Evolutionary conservation across 2,113 vertebrate genomes (phyloP), one percentile per base, ranked within the genome.

Genomic region (Platanista minor): DNA sequence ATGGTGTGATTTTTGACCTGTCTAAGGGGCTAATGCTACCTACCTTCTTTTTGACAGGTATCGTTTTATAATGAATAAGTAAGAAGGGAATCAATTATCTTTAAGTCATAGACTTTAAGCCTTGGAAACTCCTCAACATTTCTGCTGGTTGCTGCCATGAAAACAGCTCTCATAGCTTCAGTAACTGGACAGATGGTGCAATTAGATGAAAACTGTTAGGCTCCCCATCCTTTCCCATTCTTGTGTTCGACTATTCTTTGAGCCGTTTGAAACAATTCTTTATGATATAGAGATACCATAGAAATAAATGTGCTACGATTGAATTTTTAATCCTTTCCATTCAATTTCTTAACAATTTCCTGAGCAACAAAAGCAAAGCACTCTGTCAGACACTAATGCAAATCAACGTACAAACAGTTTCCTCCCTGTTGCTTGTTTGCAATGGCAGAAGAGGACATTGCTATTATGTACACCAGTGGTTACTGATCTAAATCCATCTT

Each of bases 131-230:
- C 54, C 59, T 81, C 64, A 69, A 74, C 69, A 78, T 93, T 75
- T 82, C 81, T 93, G 39, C 33, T 36, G 20, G 20, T 36, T 78
- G 66, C 21, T 90, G 25, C 36, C 71, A 77, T 66, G 83, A 85
- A 90, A 97, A 88, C 33, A 88, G 31, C 43, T 94, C 64, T 90
- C 66, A 86, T 62, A 88, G 52, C 81, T 80, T 75, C 15, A 82
- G 64, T 77, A 71, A 78, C 57, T 66, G 10, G 46, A 64, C 11
- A 78, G 67, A 91, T 59, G 88, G 96, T n/a, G 33, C 6, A 87
- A 78, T 29, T 66, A 74, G 39, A 93, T 66, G 69, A 85, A 94
- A 72, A 46, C 61, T 27, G 43, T 64, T 71, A 49, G 54, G 27
- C 12, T 75, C 27, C 43, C 57, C 90, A 90, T 54, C 64, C 12